Evolutionary conservation across 2,888 invertebrate genomes (phyloP), one percentile per base, ranked within the genome.

Genomic region (Taphrorychus bicolor): DNA sequence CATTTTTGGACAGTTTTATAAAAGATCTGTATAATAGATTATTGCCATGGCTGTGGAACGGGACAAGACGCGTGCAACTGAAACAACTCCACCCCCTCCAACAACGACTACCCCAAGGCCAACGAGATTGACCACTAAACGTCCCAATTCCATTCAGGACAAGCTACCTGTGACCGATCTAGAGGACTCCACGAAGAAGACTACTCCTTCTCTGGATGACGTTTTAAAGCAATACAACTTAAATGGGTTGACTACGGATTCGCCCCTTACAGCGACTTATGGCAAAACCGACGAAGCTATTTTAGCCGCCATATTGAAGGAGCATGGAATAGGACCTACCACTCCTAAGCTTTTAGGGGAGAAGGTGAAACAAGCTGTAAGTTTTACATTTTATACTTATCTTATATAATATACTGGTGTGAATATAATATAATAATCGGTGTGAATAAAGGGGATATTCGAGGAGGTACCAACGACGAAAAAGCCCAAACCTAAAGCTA

Each of bases 311-410:
- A 81, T 91, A 60, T 82, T 91, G 54, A 90, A 90, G 81, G 87
- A 90, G 74, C 87, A 89, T 77, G 91, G 91, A 42, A 90, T 91
- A 73, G 89, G 88, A 65, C 91, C 91, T 2, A 85, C 87, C n/a
- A 89, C 89, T 69, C 89, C 90, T 5, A 74, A 73, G 56, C 59
- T 64, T 52, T 42, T 76, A 40, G 73, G 57, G 21, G 72, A 66
- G 22, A 69, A 68, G 53, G 71, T 74, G 16, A 73, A 74, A 40
- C 69, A 74, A 57, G 71, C 74, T 14, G 75, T 75, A 71, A 73
- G 73, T 67, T n/a, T n/a, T n/a, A 21, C 17, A 21, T 21, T 19
- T 4, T 11, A 11, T 3, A 21, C 19, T 48, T 32, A 11, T 51
- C 41, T 63, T n/a, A n/a, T n/a, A n/a, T n/a, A n/a, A n/a, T n/a